Base-by-base conservation (phyloP, 1,140 invertebrate species). In the Limonius californicus region DNA sequence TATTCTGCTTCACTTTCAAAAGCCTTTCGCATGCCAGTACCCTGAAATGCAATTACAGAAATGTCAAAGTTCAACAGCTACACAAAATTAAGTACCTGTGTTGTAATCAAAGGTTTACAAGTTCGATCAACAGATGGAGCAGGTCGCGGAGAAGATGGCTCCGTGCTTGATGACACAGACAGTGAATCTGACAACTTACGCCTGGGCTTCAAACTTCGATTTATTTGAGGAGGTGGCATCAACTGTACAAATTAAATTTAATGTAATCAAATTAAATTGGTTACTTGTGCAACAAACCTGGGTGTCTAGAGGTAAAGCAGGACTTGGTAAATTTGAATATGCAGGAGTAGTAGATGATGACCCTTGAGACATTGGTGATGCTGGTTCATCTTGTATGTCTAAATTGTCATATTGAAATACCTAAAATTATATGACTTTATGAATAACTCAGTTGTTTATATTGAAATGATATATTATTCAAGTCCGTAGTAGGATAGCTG, bases 171-270 rank as follows among this genome's bases (percentile, higher is more conserved):
- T 39, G 30, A 19, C 70, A 80, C 70, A 39, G 82, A 75, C 66
- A 80, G 68, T 3, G 82, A 83, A 65, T 86, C 85, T 43, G 84
- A 86, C 11, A 80, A 75, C 72, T 82, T 84, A 56, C 82, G 74
- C 67, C 81, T 85, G 14, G 92, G 92, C 74, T 95, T 95, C 1
- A 94, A 78, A 43, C 85, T 86, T 11, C 91, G 80, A 72, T 94
- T 88, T 21, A 92, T 87, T 7, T 81, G 80, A 2, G 90, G 90
- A 7, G 90, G 89, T 42, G 78, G 76, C 68, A 82, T 76, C 53
- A 79, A 73, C 70, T 81, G 73, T 7, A 21, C 27, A 14, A 62
- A 57, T 23, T 32, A 23, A 18, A 50, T 8, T 9, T 8, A 7
- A n/a, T 50, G 8, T 50, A 9, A 15, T 50, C 8, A 11, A 18